Percentiles rank a stretch among this genome's conserved stretches.
These are phyloP conservation scores for Mamestra brassicae DNA, from an alignment of 2,888 invertebrate species.

Conservation along the genomic window DNA sequence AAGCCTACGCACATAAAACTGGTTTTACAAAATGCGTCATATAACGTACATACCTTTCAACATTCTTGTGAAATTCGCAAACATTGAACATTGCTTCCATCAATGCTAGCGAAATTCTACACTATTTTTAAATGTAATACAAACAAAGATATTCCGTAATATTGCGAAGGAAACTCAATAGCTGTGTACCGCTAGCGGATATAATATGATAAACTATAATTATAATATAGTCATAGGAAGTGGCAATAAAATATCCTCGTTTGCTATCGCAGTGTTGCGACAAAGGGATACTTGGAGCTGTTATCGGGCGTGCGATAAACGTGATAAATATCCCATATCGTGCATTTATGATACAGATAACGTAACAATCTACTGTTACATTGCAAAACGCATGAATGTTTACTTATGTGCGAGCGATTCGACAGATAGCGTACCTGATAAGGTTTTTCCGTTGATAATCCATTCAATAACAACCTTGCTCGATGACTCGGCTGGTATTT, in stretches of 20 bases:
- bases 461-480: slow-evolving; percentile 46
- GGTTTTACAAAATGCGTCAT: slow-evolving; percentile 27
- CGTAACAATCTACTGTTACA: slow-evolving; percentile 64
- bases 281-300: slow-evolving; percentile 57
- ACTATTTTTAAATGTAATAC: slow-evolving; percentile 30
- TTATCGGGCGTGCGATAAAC: slow-evolving; percentile 62
- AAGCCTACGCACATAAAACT: slow-evolving; percentile 20
- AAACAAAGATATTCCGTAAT: slow-evolving; percentile 37
- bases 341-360: slow-evolving; percentile 66
- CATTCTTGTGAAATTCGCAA: slow-evolving; percentile 19
- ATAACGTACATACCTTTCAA: slow-evolving; percentile 27
- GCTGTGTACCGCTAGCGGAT: slow-evolving; percentile 61
- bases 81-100: slow-evolving; percentile 15
- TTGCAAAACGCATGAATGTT: slow-evolving; percentile 69
- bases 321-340: slow-evolving; percentile 56
- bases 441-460: slow-evolving; percentile 54
- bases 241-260: slow-evolving; percentile 51
- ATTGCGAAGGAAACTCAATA: slow-evolving; percentile 47
- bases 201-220: slow-evolving; percentile 63
- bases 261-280: slow-evolving; percentile 61
- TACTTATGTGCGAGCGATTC: slow-evolving; percentile 65
- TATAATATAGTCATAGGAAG: slow-evolving; percentile 60
- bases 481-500: slow-evolving; percentile 29
- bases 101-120: slow-evolving; percentile 16
- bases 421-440: slow-evolving; percentile 64